Conservation (phyloP, 2,797 vertebrate genomes). For the Macrochelys suwanniensis region DNA sequence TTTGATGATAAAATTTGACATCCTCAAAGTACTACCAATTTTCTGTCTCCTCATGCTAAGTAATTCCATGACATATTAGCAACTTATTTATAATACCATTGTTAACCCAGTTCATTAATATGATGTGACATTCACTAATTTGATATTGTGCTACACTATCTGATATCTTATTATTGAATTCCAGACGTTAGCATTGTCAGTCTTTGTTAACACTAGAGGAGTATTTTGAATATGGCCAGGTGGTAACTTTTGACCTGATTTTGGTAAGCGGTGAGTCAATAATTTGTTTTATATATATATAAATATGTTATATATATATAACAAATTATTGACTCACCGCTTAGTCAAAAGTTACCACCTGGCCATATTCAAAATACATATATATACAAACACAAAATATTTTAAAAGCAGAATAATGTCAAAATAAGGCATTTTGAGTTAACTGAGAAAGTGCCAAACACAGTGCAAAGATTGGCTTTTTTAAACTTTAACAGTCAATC, state of each 20-base stretch:
- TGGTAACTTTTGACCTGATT: not conserved
- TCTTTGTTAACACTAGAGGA: not conserved
- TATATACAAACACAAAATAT: rapidly evolving
- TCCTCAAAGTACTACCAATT: constrained; percentile 58
- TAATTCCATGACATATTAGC: constrained; percentile 62
- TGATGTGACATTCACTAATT: constrained; percentile 41
- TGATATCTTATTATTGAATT: constrained; percentile 37
- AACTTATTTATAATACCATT: constrained; percentile 66
- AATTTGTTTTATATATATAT: too few relatives aligned
- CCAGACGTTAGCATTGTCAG: constrained; percentile 18
- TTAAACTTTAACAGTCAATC: not conserved
- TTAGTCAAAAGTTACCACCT: too few relatives aligned
- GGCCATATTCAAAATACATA: too few relatives aligned
- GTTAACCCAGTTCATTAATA: constrained; percentile 64
- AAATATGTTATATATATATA: not conserved
- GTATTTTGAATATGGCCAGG: not conserved
- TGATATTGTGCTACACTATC: constrained; percentile 10
- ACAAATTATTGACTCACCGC: too few relatives aligned
- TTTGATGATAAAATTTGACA: constrained; percentile 70
- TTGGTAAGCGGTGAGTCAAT: not conserved
- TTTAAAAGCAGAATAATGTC: not conserved
- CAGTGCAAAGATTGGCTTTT: not conserved
- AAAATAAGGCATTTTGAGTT: not conserved
- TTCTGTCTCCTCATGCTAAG: constrained; percentile 62
- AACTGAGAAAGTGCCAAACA: rapidly evolving